Evolutionary conservation across 2,888 invertebrate genomes (phyloP), one percentile per base, ranked within the genome.

Genomic region (Congeria kusceri): DNA sequence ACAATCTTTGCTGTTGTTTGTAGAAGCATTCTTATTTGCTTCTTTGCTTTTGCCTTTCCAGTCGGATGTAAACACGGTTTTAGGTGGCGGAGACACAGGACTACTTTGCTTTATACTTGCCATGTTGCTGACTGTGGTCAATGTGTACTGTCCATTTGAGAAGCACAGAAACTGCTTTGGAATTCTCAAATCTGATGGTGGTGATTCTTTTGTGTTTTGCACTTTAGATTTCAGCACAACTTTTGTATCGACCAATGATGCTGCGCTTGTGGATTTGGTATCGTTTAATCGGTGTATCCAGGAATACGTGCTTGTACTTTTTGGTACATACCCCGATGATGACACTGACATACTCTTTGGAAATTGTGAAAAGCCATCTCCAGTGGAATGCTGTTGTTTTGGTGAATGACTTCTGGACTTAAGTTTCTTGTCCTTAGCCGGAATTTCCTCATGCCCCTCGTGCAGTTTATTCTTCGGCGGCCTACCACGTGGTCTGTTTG

Each of bases 401-500:
- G 83, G 83, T 3, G 83, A 83, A 77, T 77, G 79, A 25, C 83
- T 83, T 57, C 83, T 56, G 9, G 83, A 83, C 63, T 83, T 83
- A 28, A 79, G 79, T 39, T 79, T 77, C 65, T 83, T 83, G 27
- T 77, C 78, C 25, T 77, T 79, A 20, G 70, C 76, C 23, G 64
- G 69, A n/a, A 61, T 67, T 23, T 20, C 23, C 3, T 11, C 53
- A 9, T 23, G 25, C n/a, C 9, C 20, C 3, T 25, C 53, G 11
- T 53, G 9, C 1, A 20, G 23, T 53, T 53, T 53, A 7, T 9
- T 25, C 58, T 83, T 83, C 15, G 83, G 83, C 13, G 83, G 83
- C 27, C 83, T 58, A 18, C 83, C 83, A 29, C 83, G 44, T 20
- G 83, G 83, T n/a, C 79, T 63, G 29, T 72, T 65, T 9, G 75